Evolutionary conservation across 2,797 vertebrate genomes (phyloP).

Genomic region (Coreius guichenoti): DNA sequence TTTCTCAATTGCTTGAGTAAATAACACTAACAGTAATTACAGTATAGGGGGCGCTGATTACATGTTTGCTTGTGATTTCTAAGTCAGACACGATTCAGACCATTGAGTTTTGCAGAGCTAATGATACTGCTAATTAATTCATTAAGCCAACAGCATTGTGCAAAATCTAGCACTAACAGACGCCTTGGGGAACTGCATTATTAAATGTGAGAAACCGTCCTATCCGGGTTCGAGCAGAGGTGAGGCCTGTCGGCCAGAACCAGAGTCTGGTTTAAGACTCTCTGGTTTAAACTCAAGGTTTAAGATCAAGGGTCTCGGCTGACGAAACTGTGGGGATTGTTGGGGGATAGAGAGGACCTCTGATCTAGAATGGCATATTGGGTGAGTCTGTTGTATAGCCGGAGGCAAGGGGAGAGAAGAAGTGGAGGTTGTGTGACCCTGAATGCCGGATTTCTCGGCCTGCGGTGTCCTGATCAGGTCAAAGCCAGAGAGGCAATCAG

Average conservation of each 20-base stretch:
- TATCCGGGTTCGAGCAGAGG: conserved; percentile 20
- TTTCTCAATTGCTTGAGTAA: conserved; percentile 26
- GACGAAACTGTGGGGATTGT: conserved; percentile 3
- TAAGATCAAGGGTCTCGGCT: conserved; percentile 37
- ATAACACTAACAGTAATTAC: conserved; percentile 48
- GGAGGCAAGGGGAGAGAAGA: conserved; percentile 21
- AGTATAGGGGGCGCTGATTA: conserved; percentile 54
- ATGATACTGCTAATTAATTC: conserved; percentile 55
- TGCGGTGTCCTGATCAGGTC: conserved; percentile 39
- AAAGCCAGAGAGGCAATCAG: conserved; percentile 49
- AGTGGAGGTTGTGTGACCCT: conserved; percentile 13
- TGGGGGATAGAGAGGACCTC: not conserved
- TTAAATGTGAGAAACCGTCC: conserved; percentile 23
- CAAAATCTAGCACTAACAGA: conserved; percentile 35
- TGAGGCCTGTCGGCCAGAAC: not conserved
- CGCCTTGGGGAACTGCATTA: conserved; percentile 25
- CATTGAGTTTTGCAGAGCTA: conserved; percentile 55
- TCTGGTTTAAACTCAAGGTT: not conserved
- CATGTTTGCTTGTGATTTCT: conserved; percentile 53
- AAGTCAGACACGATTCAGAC: conserved; percentile 52
- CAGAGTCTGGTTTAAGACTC: too few species aligned
- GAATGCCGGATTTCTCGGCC: not conserved
- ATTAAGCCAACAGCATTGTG: conserved; percentile 42
- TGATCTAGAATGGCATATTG: conserved; percentile 18
- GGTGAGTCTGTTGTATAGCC: conserved; percentile 11